Conservation (phyloP, 64 coral and sea anemone species). For the Orbicella faveolata region DNA sequence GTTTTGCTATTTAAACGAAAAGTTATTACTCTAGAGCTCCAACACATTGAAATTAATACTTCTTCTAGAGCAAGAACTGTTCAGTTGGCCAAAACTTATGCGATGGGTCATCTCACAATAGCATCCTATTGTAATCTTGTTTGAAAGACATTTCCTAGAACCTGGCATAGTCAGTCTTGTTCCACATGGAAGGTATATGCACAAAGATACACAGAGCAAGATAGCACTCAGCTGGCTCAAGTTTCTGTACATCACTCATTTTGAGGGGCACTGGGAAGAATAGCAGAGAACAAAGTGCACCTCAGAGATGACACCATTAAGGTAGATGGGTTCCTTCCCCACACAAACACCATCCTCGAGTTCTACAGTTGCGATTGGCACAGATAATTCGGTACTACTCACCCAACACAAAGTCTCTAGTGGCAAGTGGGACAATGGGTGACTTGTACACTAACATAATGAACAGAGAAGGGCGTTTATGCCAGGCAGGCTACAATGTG, state of each 20-base stretch:
- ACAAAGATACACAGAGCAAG: neutral
- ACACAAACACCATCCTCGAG: neutral
- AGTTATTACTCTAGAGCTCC: too few relatives aligned
- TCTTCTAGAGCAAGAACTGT: too few relatives aligned
- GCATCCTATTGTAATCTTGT: constrained; percentile 26
- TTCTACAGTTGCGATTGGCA: constrained; percentile 32
- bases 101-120: neutral
- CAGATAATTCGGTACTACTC: constrained; percentile 12
- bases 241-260: neutral
- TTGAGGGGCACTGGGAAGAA: neutral
- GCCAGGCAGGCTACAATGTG: neutral
- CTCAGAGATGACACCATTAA: neutral
- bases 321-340: constrained; percentile 18
- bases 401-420: neutral
- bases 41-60: too few relatives aligned
- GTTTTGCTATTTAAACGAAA: too few relatives aligned
- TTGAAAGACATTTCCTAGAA: neutral
- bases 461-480: neutral
- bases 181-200: neutral
- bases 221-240: neutral
- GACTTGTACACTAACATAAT: neutral
- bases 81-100: too few relatives aligned
- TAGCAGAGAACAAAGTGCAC: neutral
- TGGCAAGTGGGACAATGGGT: neutral
- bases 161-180: neutral